Conservation (phyloP, 2,797 vertebrate species). For the Eremophila alpestris region DNA sequence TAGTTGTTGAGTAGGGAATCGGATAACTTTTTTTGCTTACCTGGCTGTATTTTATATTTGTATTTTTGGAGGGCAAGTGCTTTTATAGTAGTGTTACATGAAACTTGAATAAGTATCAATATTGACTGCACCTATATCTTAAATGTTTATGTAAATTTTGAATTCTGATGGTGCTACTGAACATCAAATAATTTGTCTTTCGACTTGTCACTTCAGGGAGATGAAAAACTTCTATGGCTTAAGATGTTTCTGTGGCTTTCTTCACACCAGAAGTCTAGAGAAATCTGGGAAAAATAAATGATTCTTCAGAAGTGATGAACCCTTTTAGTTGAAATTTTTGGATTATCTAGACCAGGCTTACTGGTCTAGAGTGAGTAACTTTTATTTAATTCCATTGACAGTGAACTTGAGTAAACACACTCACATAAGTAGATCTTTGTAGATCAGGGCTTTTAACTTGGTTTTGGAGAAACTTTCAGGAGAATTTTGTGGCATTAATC, state of each 20-base stretch:
- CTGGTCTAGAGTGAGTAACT: neutral
- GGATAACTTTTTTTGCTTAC: neutral
- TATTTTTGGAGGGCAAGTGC: neutral
- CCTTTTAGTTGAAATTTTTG: neutral
- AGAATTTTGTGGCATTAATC: neutral
- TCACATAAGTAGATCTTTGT: neutral
- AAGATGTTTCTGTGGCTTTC: neutral
- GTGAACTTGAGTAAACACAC: neutral
- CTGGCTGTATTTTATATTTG: neutral
- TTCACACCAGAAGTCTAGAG: neutral
- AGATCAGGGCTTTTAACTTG: neutral
- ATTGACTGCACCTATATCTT: neutral
- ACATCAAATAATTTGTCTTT: neutral
- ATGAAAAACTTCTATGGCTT: neutral
- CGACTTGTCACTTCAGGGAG: neutral
- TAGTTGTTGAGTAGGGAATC: neutral
- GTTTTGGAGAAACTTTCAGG: neutral
- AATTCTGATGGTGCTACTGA: neutral
- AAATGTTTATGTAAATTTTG: neutral
- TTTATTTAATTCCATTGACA: neutral
- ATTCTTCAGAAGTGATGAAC: neutral
- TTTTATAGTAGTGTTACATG: neutral
- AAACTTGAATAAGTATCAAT: neutral
- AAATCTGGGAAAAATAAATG: neutral
- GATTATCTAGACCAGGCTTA: neutral